These are phyloP conservation scores for Cremastinae sp. DNA, from an alignment of 2,888 invertebrate species.

Conservation along the genomic window DNA sequence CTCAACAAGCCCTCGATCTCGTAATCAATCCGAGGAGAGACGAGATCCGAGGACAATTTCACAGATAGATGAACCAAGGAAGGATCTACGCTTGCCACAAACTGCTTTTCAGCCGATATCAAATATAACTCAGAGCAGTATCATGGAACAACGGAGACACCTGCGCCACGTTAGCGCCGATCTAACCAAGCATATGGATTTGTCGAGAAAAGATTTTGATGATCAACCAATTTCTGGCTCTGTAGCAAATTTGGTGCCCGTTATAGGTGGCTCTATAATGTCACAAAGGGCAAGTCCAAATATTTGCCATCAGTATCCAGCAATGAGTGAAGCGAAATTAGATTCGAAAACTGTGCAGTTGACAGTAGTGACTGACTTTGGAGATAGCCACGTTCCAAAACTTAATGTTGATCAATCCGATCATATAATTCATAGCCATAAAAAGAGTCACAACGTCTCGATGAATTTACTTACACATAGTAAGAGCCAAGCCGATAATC, in stretches of 20 bases:
- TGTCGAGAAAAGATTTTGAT: conserved; percentile 77
- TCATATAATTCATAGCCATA: conserved; percentile 78
- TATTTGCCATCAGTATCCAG: conserved; percentile 75
- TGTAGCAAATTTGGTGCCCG: conserved; percentile 74
- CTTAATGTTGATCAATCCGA: conserved; percentile 73
- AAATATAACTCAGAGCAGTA: conserved; percentile 76
- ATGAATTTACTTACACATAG: conserved; percentile 70
- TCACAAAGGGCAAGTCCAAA: conserved; percentile 77
- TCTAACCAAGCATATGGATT: conserved; percentile 77
- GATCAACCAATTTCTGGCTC: conserved; percentile 77
- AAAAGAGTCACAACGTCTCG: conserved; percentile 72
- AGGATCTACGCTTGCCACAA: conserved; percentile 73
- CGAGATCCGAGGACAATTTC: conserved; percentile 64
- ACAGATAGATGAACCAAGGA: conserved; percentile 68
- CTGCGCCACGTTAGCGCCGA: conserved; percentile 78
- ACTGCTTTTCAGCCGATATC: conserved; percentile 77
- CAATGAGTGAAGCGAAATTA: conserved; percentile 74
- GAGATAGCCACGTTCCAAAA: conserved; percentile 67
- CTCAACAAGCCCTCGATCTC: conserved; percentile 74
- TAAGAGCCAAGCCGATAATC: conserved; percentile 73
- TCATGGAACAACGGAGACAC: conserved; percentile 78
- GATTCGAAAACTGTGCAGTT: conserved; percentile 72
- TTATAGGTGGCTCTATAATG: conserved; percentile 61
- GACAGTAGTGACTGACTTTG: conserved; percentile 75
- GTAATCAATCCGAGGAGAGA: conserved; percentile 76